These are phyloP conservation scores for Fregetta grallaria DNA, from an alignment of 2,113 vertebrate genomes.

Conservation along the genomic window DNA sequence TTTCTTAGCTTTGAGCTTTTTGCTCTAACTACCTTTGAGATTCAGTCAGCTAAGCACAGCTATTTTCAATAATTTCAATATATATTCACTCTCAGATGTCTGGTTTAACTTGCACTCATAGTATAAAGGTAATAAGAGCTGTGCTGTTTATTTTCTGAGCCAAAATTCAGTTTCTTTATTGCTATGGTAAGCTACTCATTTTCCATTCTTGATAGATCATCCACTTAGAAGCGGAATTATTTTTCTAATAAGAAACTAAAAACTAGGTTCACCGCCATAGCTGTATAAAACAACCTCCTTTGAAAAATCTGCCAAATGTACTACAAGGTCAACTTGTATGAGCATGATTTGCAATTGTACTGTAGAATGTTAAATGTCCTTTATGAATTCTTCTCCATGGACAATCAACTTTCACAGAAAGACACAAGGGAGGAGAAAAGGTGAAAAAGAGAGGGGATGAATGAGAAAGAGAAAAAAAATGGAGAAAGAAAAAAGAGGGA, in stretches of 20 bases:
- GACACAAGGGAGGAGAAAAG: neutral
- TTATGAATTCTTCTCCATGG: neutral
- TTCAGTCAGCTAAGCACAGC: neutral
- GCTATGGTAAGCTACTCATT: neutral
- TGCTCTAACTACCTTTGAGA: neutral
- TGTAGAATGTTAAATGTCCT: neutral
- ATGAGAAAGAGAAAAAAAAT: neutral
- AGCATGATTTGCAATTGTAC: neutral
- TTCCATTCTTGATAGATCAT: neutral
- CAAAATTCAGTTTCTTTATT: neutral
- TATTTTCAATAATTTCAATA: slow-evolving; percentile 38
- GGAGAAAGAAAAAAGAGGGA: neutral
- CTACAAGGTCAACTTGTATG: neutral
- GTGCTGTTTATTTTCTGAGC: neutral
- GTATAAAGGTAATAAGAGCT: neutral
- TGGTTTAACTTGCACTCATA: neutral
- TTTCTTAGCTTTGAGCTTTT: neutral
- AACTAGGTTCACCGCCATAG: neutral
- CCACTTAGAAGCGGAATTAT: neutral
- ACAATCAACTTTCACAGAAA: neutral
- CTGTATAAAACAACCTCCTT: neutral
- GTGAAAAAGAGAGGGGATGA: rapidly evolving
- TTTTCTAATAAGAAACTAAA: slow-evolving; percentile 2
- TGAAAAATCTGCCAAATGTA: neutral
- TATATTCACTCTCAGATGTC: neutral